Evolutionary conservation across 2,888 invertebrate species (phyloP), one percentile per base, ranked within the genome.

Genomic region (Aricia artaxerxes): DNA sequence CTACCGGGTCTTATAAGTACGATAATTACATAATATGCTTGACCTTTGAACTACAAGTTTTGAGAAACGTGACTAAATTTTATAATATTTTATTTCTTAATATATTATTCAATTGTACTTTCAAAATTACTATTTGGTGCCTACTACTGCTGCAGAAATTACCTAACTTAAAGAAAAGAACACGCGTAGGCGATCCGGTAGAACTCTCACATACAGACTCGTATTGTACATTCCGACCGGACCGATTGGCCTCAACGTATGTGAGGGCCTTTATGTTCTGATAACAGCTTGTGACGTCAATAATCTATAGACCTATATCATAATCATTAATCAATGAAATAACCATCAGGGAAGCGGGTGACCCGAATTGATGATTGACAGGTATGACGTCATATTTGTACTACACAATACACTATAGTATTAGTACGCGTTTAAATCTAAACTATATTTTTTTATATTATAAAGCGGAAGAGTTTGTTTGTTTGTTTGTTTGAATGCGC

Each of bases 311-410:
- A 64, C 31, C 7, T 3, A 24, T 9, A 9, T 24, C 9, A 31
- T 64, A 64, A 31, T 64, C 64, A 24, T 64, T 31, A 64, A 64
- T 64, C 31, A 64, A 64, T 64, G 64, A 64, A 64, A 64, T 64
- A 64, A 31, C 9, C 31, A 64, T 64, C 31, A 64, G 64, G 1
- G 64, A 64, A 64, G 64, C 31, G 64, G 64, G 31, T 24, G 64
- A 64, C 64, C 64, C 64, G 31, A 31, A 31, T 64, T 4, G 64
- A 9, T 64, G 64, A 57, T 57, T 57, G 64, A 64, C 64, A 64
- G 24, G 31, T 24, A 64, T 64, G 64, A 64, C 9, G 64, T 24
- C 4, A 53, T 13, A 53, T 4, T 53, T 53, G 53, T 13, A 13
- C 13, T 13, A 53, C 13, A 53, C 44, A 44, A 44, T 44, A 44